Conservation (phyloP, 2,113 vertebrate species). For the Galbula dea region DNA sequence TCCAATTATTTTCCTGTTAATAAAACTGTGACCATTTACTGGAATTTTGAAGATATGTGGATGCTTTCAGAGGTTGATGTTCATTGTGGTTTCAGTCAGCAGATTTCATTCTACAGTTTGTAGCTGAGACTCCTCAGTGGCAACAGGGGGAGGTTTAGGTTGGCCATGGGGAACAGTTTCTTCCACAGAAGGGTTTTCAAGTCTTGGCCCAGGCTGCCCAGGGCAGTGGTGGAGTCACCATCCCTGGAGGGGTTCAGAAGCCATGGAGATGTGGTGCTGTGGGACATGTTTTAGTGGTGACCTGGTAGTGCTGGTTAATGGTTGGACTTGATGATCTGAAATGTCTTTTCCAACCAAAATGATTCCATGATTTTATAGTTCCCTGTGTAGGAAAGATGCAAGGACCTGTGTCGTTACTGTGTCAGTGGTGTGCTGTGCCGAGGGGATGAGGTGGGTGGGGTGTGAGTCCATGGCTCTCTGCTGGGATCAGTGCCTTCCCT, state of each 20-base stretch:
- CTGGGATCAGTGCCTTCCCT: not conserved
- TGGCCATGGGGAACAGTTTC: no score
- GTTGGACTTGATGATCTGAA: no score
- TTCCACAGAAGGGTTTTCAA: no score
- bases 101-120: fast-evolving
- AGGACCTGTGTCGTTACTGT: fast-evolving
- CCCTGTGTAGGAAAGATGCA: no score
- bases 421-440: not conserved
- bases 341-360: no score
- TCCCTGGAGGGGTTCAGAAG: no score
- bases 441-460: not conserved
- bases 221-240: no score
- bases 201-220: no score
- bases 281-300: no score
- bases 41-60: not conserved
- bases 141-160: not conserved
- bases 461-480: fast-evolving
- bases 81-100: fast-evolving
- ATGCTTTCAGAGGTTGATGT: not conserved
- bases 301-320: no score
- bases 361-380: no score
- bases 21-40: not conserved
- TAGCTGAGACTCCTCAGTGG: not conserved
- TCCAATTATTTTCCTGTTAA: not conserved
- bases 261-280: no score